phyloP scores from a whole-genome alignment of 2,797 vertebrate genomes.

The Malurus splendens region DNA sequence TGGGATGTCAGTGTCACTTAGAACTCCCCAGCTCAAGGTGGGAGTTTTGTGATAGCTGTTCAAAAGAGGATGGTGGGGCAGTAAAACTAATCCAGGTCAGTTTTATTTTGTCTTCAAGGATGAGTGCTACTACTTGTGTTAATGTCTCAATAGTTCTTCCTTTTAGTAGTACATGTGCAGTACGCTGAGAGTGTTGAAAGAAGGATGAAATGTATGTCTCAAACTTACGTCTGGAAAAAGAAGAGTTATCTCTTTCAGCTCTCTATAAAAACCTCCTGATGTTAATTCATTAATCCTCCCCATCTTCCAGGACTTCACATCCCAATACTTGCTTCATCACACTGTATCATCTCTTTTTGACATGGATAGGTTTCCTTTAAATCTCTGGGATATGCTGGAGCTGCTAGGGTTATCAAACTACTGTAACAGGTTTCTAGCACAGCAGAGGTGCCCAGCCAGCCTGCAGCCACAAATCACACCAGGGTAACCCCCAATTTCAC shows the following conservation, averaged over 20 bases:
- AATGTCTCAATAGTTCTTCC: background rate
- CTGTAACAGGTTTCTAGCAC: background rate
- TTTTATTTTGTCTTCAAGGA: background rate
- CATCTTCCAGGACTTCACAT: constrained; percentile 13
- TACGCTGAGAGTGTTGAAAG: background rate
- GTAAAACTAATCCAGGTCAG: background rate
- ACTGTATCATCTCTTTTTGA: background rate
- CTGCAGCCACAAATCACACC: background rate
- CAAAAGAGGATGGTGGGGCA: background rate
- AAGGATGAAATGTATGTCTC: background rate
- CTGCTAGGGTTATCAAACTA: constrained; percentile 8
- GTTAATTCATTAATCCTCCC: constrained; percentile 16
- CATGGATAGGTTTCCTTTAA: constrained; percentile 21
- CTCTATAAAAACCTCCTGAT: constrained; percentile 2
- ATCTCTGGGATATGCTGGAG: constrained; percentile 1
- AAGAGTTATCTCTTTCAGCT: background rate
- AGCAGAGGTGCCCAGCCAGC: background rate
- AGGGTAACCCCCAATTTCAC: background rate
- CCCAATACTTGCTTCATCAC: background rate
- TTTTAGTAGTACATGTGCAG: background rate
- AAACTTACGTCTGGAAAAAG: background rate
- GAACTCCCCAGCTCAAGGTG: background rate
- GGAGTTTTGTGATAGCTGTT: background rate
- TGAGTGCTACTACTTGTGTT: background rate
- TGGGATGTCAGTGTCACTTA: background rate